Evolutionary conservation across 2,797 vertebrate species (phyloP).

Genomic region (Microhierax caerulescens): DNA sequence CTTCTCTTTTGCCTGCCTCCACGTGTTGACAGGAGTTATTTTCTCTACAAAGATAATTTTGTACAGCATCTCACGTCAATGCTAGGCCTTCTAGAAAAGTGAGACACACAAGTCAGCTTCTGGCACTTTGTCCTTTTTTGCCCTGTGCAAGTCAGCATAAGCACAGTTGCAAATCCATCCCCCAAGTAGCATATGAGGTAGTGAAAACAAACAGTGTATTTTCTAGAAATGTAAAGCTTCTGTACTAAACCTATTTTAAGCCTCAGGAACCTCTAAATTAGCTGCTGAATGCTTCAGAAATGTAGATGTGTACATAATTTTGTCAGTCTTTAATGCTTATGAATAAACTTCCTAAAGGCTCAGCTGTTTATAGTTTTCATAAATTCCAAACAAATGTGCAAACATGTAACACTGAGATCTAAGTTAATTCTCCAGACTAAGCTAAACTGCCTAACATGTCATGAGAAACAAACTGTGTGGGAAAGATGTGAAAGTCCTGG

Average conservation of each 20-base stretch:
- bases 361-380: background rate
- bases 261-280: background rate
- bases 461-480: background rate
- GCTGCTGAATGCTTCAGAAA: background rate
- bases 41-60: background rate
- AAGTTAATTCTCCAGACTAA: background rate
- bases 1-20: background rate
- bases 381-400: slow-evolving; percentile 2
- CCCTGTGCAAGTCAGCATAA: background rate
- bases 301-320: background rate
- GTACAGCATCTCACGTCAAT: background rate
- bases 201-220: background rate
- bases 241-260: background rate
- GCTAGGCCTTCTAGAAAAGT: background rate
- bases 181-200: background rate
- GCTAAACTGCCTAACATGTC: background rate
- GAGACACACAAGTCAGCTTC: background rate
- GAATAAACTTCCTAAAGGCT: background rate
- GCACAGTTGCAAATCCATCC: background rate
- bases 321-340: background rate
- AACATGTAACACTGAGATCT: background rate
- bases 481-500: background rate
- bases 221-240: background rate
- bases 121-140: background rate
- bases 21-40: background rate